Conservation (phyloP, 2,888 invertebrate species). For the Ennomos fuscantarius region DNA sequence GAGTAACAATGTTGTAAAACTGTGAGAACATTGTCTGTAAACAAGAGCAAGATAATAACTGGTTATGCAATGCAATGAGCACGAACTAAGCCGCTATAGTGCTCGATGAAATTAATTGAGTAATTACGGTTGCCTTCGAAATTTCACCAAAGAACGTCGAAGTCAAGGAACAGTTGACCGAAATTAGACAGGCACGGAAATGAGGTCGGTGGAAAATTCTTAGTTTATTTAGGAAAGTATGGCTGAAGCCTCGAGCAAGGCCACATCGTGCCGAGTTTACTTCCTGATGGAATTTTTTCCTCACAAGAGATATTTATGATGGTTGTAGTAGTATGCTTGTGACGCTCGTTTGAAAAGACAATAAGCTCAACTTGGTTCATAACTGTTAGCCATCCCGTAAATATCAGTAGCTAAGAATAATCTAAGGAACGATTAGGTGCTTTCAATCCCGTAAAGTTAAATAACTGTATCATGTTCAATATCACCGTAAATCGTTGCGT, state of each 20-base stretch:
- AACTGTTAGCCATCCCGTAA: background rate
- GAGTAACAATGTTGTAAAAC: constrained; percentile 59
- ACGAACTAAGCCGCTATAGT: constrained; percentile 52
- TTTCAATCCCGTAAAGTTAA: constrained; percentile 16
- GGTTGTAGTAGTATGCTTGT: background rate
- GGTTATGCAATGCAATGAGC: constrained; percentile 67
- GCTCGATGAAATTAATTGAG: constrained; percentile 63
- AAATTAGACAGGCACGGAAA: constrained; percentile 49
- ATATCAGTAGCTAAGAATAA: background rate
- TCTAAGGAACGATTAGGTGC: constrained; percentile 2
- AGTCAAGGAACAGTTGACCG: constrained; percentile 31
- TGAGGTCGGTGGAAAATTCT: constrained; percentile 40
- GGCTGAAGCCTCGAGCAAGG: constrained; percentile 28
- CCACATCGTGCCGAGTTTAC: constrained; percentile 15
- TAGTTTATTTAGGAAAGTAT: constrained; percentile 36
- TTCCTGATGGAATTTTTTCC: constrained; percentile 24
- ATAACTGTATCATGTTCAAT: constrained; percentile 15
- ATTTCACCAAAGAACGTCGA: constrained; percentile 46
- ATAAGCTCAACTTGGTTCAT: background rate
- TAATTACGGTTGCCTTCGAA: constrained; percentile 60
- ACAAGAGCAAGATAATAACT: constrained; percentile 70
- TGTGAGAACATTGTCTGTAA: constrained; percentile 65
- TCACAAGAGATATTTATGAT: constrained; percentile 2
- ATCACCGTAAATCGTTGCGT: constrained; percentile 26
- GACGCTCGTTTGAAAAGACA: constrained; percentile 1